Conservation (phyloP, 1,140 invertebrate species). For the Drosophila saltans region DNA sequence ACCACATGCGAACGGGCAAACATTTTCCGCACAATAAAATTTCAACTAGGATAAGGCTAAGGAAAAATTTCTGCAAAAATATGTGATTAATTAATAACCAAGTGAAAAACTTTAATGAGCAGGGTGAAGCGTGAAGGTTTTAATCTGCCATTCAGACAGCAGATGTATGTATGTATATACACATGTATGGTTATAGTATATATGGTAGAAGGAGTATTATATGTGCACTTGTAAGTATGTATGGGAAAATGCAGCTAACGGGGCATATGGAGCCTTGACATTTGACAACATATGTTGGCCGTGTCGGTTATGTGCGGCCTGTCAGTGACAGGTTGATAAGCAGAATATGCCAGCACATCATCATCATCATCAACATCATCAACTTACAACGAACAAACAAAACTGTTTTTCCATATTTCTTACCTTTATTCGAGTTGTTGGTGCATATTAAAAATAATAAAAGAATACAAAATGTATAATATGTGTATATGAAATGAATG, state of each 20-base stretch:
- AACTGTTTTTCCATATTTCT: background rate
- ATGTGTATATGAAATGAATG: conserved; percentile 1
- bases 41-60: background rate
- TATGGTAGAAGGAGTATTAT: too few species aligned
- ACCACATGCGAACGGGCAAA: conserved; percentile 6
- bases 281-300: conserved; percentile 31
- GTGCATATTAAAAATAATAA: conserved; percentile 33
- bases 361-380: conserved; percentile 36
- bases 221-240: background rate
- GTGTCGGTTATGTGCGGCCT: conserved; percentile 31
- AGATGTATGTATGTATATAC: background rate
- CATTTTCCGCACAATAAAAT: conserved; percentile 76
- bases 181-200: background rate
- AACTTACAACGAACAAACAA: conserved; percentile 30
- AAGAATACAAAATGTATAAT: background rate
- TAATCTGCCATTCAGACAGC: background rate
- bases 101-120: background rate
- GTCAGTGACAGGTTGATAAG: conserved; percentile 50
- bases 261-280: conserved; percentile 43
- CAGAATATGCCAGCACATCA: conserved; percentile 48
- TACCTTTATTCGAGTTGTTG: conserved; percentile 8
- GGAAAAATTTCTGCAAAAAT: conserved; percentile 2
- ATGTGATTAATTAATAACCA: conserved; percentile 4
- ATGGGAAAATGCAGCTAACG: conserved; percentile 49
- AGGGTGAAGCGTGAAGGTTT: background rate